Base-by-base conservation (phyloP, 1,140 invertebrate species). In the Meteorus sp. region DNA sequence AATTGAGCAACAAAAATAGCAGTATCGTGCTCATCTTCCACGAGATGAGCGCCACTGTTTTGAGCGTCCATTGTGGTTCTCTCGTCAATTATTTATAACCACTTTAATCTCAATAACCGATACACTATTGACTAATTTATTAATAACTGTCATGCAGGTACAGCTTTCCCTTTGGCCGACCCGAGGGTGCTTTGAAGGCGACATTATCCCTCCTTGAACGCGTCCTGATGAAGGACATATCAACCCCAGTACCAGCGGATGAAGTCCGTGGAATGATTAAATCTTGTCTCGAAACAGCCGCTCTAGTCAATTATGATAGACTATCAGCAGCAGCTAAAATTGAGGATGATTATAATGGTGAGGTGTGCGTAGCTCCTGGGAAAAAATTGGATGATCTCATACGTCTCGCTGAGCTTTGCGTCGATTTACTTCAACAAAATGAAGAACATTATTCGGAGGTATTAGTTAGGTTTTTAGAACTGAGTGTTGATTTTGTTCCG, bases 391-490 rank as follows among this genome's bases (percentile, higher is more conserved):
- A 99, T 75, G 95, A 99, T 78, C 85, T 99, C 13, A 97, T 98
- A 71, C 95, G 95, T 74, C 85, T 99, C 47, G 94, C 97, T 11
- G 97, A 99, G 76, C 84, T 99, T 7, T 99, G 97, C 81, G 97
- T 99, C 33, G 97, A 99, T 79, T 85, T 99, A 8, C 81, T 99
- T 39, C 97, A 99, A 77, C 97, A 99, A 81, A 99, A 99, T 75
- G 97, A 99, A 82, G 97, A 99, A 79, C 95, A 99, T 80, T 98
- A 99, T 83, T 95, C 96, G 61, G 97, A 99, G 93, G 97, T 99
- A 89, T 79, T 79, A 85, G 82, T 76, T 73, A 69, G 70, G 74
- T 79, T 78, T 77, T 77, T 79, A 74, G 70, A 75, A 75, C 67
- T 77, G 67, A 75, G 63, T 81, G 8, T n/a, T 39, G 73, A 77